Percentiles rank a stretch among this genome's conserved stretches.
phyloP scores from a whole-genome alignment of 35 echinoderm and acorn worm species.

The Ptychodera flava region DNA sequence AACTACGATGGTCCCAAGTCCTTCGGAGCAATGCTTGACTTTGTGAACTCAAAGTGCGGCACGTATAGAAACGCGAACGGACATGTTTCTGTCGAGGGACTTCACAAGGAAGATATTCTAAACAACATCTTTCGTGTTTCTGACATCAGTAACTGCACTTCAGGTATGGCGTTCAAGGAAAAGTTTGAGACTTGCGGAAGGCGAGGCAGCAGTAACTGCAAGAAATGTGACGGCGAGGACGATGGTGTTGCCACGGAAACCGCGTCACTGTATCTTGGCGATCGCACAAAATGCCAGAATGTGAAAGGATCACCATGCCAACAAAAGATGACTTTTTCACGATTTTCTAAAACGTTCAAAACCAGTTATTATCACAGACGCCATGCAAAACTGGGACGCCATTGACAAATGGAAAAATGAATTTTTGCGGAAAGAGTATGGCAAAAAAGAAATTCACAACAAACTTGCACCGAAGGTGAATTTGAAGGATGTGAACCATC shows the following conservation, averaged over 20 bases:
- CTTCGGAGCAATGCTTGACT: constrained; percentile 36
- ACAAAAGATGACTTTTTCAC: constrained; percentile 50
- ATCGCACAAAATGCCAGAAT: constrained; percentile 14
- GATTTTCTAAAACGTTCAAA: constrained; percentile 55
- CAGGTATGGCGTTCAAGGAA: not conserved
- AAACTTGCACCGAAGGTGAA: constrained; percentile 76
- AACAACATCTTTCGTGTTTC: constrained; percentile 47
- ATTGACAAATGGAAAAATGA: constrained; percentile 74
- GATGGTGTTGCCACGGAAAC: not conserved
- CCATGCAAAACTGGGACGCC: constrained; percentile 57
- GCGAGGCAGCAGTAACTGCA: too few species aligned
- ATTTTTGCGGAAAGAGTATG: constrained; percentile 46
- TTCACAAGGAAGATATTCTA: constrained; percentile 52
- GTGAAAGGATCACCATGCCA: constrained; percentile 40
- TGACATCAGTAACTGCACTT: constrained; percentile 38
- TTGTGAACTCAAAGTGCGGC: constrained; percentile 57
- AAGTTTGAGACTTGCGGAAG: too few species aligned
- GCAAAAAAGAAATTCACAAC: constrained; percentile 56
- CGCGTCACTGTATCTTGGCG: not conserved
- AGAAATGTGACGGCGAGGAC: not conserved
- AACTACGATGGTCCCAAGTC: constrained; percentile 17
- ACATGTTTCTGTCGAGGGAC: constrained; percentile 27
- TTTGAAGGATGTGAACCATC: constrained; percentile 81
- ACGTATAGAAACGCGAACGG: constrained; percentile 46
- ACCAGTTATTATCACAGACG: constrained; percentile 62